Percentiles rank a stretch among this genome's conserved stretches.
Evolutionary conservation across 2,113 vertebrate species (phyloP).

Genomic region (Plecotus auritus): DNA sequence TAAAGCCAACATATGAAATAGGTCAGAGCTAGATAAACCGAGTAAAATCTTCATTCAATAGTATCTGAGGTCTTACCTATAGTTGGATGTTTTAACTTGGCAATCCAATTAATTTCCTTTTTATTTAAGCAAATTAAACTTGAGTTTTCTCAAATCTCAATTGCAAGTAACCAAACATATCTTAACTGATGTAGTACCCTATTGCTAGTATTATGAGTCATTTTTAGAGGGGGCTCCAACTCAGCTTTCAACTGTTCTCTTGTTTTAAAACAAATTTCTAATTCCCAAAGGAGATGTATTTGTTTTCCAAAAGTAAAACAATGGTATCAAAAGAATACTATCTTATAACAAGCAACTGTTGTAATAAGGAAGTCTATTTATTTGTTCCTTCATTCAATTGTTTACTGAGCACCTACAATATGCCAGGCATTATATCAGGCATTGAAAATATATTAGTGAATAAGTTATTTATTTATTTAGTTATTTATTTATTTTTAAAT

Average conservation of each 20-base stretch:
- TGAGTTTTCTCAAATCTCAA: background rate
- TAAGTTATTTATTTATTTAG: background rate
- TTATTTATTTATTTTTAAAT: no score
- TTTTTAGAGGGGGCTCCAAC: background rate
- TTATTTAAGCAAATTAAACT: background rate
- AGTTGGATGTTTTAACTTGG: background rate
- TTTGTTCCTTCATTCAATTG: background rate
- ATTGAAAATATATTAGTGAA: constrained; percentile 17
- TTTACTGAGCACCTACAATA: background rate
- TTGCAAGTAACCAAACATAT: background rate
- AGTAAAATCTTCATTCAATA: background rate
- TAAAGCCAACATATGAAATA: background rate
- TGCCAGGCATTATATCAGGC: background rate
- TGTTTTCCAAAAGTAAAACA: background rate
- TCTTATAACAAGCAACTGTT: background rate
- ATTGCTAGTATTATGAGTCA: background rate
- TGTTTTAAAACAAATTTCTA: constrained; percentile 23
- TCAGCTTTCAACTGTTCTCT: background rate
- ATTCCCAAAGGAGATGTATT: background rate
- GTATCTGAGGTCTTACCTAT: background rate
- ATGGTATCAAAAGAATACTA: background rate
- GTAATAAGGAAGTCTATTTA: background rate
- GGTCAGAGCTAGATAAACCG: background rate
- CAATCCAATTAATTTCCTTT: background rate
- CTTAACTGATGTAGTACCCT: background rate